phyloP scores from a whole-genome alignment of 2,797 vertebrate species.

The Urophycis tenuis region DNA sequence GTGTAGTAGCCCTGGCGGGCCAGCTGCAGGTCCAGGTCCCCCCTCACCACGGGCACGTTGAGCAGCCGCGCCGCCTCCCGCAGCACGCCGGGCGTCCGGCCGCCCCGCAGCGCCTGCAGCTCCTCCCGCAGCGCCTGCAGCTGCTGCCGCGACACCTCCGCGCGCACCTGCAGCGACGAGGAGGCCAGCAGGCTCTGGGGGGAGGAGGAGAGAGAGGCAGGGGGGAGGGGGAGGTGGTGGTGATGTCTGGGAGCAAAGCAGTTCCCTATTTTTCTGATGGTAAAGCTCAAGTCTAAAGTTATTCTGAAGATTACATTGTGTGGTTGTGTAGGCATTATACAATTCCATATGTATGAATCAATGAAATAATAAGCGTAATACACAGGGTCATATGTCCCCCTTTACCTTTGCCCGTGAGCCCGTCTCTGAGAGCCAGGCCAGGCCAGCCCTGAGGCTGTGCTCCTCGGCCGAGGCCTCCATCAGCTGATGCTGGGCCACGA shows the following conservation, averaged over 20 bases:
- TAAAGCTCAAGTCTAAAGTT: no score
- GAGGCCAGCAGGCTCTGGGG: constrained; percentile 54
- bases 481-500: constrained; percentile 78
- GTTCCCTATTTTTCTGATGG: neutral
- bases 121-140: constrained; percentile 74
- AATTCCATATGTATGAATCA: neutral
- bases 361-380: neutral
- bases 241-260: neutral
- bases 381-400: neutral
- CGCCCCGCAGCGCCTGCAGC: constrained; percentile 68
- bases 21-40: constrained; percentile 76
- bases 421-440: constrained; percentile 74
- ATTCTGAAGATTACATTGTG: neutral
- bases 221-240: neutral
- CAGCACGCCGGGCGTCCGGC: constrained; percentile 72
- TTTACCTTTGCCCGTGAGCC: constrained; percentile 60
- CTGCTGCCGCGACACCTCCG: constrained; percentile 69
- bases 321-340: neutral
- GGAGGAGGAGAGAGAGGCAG: neutral
- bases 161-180: constrained; percentile 65
- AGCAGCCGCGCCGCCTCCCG: constrained; percentile 76
- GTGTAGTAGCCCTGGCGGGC: constrained; percentile 75
- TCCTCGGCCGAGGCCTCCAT: constrained; percentile 75
- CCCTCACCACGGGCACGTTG: constrained; percentile 77
- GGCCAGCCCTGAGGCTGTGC: constrained; percentile 63